Base-by-base conservation (phyloP, 2,888 invertebrate genomes). In the Oscheius sp. region DNA sequence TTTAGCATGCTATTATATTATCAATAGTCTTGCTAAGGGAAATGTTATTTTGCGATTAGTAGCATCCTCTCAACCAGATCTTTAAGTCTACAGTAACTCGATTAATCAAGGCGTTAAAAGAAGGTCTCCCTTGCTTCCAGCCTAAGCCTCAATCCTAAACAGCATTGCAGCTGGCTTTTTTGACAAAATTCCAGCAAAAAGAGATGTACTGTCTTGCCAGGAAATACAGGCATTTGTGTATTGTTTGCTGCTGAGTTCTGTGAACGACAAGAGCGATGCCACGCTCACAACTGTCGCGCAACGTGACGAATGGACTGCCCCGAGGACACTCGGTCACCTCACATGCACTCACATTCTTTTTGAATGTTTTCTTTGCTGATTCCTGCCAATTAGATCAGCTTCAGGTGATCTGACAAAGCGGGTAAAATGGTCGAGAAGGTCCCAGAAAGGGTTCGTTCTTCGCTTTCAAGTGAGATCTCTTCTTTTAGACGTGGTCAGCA, bases 301-400 rank as follows among this genome's bases (percentile, higher is more conserved):
- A 50, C 48, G 64, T 64, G 64, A 64, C 64, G 64, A 64, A 64
- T 64, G 64, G 50, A 48, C 64, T 64, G 64, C 64, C 61, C 48
- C 48, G 50, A 42, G 31, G 63, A 64, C 64, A 64, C 64, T 48
- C 64, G 64, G 64, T 64, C 64, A 64, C 64, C 64, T 50, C 48
- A 48, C 64, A 48, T 61, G 61, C 61, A 42, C 61, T 61, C 61
- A 27, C 23, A 17, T 23, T 42, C 42, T 45, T 61, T 25, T 25
- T 31, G n/a, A 33, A 34, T 34, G 55, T 61, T 27, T 27, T 61
- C 29, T 23, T 15, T 8, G n/a, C 25, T 57, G 8, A 37, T 34
- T 34, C 45, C 23, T 42, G n/a, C 45, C 31, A n/a, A n/a, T 12
- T 2, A 1, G 20, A 23, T 58, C 45, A 61, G 61, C 17, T 17